Evolutionary conservation across 2,888 invertebrate species (phyloP), one percentile per base, ranked within the genome.

Genomic region (Metopia argyrocephala): DNA sequence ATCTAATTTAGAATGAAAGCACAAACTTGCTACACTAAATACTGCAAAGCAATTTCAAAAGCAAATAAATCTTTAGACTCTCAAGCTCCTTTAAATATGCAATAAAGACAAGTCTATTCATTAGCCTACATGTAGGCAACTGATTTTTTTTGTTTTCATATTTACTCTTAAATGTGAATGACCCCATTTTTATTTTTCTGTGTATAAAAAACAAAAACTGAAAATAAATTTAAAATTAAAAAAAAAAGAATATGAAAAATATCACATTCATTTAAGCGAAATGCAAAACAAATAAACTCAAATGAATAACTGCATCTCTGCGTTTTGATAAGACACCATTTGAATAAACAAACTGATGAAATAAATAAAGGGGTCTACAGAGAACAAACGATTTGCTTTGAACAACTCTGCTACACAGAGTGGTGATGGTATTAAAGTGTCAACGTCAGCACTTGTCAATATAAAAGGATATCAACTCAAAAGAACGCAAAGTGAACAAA

Each of bases 401-500:
- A n/a, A n/a, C n/a, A n/a, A n/a, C n/a, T n/a, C n/a, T n/a, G n/a
- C n/a, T n/a, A n/a, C n/a, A n/a, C n/a, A n/a, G n/a, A 23, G 61
- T 66, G 66, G 28, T 66, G 66, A 45, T 79, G 66, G 52, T 62
- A 70, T 70, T 78, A 83, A 84, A 83, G 83, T 85, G 84, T 82
- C 81, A 82, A 83, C 84, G 79, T 83, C 83, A 83, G 78, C 84
- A 84, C 78, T 83, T 82, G 83, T 79, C 80, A 70, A 81, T 73
- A 80, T 71, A 54, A 76, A 76, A 62, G 62, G 31, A 76, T 68
- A 76, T 61, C 75, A 76, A 61, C 75, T 76, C 68, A 76, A 76
- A 76, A 76, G 75, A 61, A 76, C 54, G 54, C 54, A 46, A 76
- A 68, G 75, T 68, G 68, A 68, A 68, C 75, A 76, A 76, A 68